Conservation (phyloP, 2,888 invertebrate genomes). For the Entomobrya proxima region DNA sequence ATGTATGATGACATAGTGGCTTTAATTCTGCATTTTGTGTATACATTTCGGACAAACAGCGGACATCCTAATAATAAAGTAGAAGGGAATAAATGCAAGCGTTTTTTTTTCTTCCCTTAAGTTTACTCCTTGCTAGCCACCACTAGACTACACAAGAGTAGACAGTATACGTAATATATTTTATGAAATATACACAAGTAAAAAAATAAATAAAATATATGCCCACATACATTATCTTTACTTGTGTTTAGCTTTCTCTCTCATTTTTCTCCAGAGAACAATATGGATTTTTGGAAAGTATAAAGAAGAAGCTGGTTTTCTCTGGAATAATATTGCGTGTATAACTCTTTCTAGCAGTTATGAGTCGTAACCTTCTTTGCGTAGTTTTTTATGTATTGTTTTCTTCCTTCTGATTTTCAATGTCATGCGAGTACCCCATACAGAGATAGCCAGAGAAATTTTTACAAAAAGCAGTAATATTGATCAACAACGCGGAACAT, state of each 20-base stretch:
- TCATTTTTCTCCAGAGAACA: background rate
- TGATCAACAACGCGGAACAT: slow-evolving; percentile 39
- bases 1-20: slow-evolving; percentile 18
- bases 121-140: background rate
- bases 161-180: background rate
- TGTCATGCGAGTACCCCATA: slow-evolving; percentile 55
- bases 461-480: slow-evolving; percentile 54
- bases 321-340: too few relatives aligned
- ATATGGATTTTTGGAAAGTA: too few relatives aligned
- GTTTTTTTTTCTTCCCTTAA: too few relatives aligned
- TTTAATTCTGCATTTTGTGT: slow-evolving; percentile 45
- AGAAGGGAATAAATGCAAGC: background rate
- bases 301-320: too few relatives aligned
- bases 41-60: slow-evolving; percentile 44
- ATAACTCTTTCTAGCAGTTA: too few relatives aligned
- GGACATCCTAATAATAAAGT: slow-evolving; percentile 48
- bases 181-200: slow-evolving; percentile 22
- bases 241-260: background rate
- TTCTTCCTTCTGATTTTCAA: slow-evolving; percentile 53
- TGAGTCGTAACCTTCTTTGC: too few relatives aligned
- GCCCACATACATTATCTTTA: slow-evolving; percentile 28
- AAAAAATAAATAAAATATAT: background rate
- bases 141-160: too few relatives aligned
- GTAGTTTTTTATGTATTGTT: background rate
- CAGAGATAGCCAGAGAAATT: too few relatives aligned